Evolutionary conservation across 2,797 vertebrate genomes (phyloP).

Genomic region (Adelosebastes latens): DNA sequence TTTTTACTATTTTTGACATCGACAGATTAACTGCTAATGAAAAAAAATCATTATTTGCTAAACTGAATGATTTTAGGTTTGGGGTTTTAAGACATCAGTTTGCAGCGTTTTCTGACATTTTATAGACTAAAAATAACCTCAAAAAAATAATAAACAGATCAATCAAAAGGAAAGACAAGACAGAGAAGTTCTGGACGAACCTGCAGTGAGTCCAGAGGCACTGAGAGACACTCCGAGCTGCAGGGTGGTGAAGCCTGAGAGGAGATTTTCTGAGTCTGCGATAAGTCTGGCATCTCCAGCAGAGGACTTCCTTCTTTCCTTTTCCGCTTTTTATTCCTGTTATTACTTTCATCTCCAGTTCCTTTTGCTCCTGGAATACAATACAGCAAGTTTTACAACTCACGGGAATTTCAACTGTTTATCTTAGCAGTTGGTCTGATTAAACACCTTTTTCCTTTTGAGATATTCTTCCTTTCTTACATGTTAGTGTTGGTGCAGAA

Average conservation of each 20-base stretch:
- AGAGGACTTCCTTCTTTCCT: conserved; percentile 55
- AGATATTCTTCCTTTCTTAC: not conserved
- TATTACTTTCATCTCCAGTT: not conserved
- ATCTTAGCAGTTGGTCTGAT: not conserved
- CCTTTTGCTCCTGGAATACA: not conserved
- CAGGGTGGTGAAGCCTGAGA: conserved; percentile 43
- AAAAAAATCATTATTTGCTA: not conserved
- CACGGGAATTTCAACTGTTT: not conserved
- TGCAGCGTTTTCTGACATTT: not conserved
- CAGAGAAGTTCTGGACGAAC: conserved; percentile 6
- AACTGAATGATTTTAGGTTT: not conserved
- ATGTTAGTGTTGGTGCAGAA: not conserved
- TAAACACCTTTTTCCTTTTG: not conserved
- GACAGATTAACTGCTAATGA: no score
- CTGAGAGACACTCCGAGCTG: not conserved
- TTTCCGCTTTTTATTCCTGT: conserved; percentile 30
- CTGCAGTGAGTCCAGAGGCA: conserved; percentile 44
- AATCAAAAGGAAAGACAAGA: not conserved
- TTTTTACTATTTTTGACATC: no score
- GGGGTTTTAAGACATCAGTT: not conserved
- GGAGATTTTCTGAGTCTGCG: conserved; percentile 52
- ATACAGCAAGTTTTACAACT: not conserved
- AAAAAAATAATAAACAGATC: not conserved
- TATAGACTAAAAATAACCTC: not conserved
- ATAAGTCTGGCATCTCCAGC: conserved; percentile 66